A percentile compares a stretch with the other conserved stretches of the same genome.
Evolutionary conservation across 37 sponge, comb jelly and placozoan species (phyloP).

Genomic region (Spongilla lacustris): DNA sequence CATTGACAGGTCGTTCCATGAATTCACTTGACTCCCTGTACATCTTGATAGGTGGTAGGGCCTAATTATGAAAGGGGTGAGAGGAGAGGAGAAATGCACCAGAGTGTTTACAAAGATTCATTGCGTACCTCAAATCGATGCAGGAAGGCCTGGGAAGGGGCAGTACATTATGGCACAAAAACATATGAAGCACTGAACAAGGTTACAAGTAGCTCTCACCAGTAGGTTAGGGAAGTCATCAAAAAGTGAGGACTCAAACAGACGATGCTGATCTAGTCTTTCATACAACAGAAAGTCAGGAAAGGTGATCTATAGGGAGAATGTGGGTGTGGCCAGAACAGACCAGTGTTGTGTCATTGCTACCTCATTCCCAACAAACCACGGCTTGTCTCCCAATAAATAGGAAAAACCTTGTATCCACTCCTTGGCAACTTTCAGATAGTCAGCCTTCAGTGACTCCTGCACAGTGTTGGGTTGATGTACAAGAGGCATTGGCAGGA

Average conservation of each 20-base stretch:
- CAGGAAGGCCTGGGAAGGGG: no score
- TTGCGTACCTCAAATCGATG: no score
- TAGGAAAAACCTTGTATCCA: constrained; percentile 54
- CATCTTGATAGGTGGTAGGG: constrained; percentile 79
- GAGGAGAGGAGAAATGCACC: no score
- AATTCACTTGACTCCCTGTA: constrained; percentile 77
- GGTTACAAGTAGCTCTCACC: no score
- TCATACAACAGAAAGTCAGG: constrained; percentile 83
- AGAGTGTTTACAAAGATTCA: no score
- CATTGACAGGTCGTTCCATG: constrained; percentile 65
- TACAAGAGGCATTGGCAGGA: no score
- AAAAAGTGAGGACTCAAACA: constrained; percentile 55
- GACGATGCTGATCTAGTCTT: constrained; percentile 62
- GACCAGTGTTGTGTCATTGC: no score
- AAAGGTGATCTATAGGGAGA: constrained; percentile 63
- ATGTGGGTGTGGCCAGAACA: neutral
- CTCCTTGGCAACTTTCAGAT: constrained; percentile 38
- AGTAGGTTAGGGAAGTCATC: constrained; percentile 63
- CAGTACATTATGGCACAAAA: no score
- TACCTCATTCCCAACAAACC: constrained; percentile 73
- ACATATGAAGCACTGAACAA: no score
- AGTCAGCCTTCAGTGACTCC: constrained; percentile 42
- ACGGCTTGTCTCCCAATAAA: constrained; percentile 60
- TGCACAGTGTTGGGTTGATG: neutral
- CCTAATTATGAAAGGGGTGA: constrained; percentile 37